Conservation (phyloP, 1,140 invertebrate species). For the Monochamus saltuarius region DNA sequence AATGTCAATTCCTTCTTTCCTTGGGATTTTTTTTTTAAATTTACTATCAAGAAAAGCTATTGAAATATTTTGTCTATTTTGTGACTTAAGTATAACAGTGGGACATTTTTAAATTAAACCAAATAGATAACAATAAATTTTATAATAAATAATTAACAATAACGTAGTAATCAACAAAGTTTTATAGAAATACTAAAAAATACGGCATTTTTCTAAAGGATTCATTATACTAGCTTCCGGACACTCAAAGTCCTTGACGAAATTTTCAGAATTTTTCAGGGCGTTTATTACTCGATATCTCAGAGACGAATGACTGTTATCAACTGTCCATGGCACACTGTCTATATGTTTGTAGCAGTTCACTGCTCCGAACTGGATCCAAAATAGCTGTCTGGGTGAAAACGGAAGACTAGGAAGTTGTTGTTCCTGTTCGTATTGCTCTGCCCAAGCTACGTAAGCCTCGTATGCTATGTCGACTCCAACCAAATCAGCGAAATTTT, state of each 20-base stretch:
- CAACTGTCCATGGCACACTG: too few relatives aligned
- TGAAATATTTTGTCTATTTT: too few relatives aligned
- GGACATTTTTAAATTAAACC: too few relatives aligned
- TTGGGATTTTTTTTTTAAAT: too few relatives aligned
- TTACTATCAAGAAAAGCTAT: too few relatives aligned
- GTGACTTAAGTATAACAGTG: too few relatives aligned
- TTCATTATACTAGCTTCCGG: constrained; percentile 62
- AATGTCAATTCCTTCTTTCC: too few relatives aligned
- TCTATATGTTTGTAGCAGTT: constrained; percentile 18
- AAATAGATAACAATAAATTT: too few relatives aligned
- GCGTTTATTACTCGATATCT: constrained; percentile 59
- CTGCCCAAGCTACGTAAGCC: constrained; percentile 72
- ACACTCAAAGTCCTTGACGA: constrained; percentile 65
- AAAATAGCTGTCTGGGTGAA: constrained; percentile 62
- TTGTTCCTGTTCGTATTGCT: constrained; percentile 62
- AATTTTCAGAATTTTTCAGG: constrained; percentile 64
- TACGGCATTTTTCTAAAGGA: constrained; percentile 63
- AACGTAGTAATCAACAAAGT: too few relatives aligned
- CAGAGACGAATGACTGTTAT: neutral
- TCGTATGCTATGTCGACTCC: constrained; percentile 83
- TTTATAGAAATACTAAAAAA: neutral
- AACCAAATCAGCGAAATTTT: constrained; percentile 83
- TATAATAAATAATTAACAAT: too few relatives aligned
- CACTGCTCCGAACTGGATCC: constrained; percentile 47
- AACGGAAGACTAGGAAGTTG: constrained; percentile 53